A percentile compares a stretch with the other conserved stretches of the same genome.
phyloP scores from a whole-genome alignment of 2,888 invertebrate genomes.

The Allacma fusca region DNA sequence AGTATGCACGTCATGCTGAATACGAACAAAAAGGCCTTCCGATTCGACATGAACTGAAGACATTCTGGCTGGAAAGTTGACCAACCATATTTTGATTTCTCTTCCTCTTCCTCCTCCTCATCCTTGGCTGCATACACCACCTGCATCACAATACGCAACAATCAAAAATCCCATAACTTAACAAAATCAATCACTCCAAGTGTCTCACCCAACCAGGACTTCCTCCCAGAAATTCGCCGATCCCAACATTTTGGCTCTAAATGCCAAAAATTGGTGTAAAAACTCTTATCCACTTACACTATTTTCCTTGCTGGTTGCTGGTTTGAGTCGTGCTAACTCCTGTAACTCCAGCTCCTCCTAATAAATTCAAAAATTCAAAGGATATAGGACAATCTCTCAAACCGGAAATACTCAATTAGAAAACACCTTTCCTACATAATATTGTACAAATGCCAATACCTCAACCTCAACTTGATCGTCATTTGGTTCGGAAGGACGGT shows the following conservation, averaged over 20 bases:
- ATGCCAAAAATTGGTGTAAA: not conserved
- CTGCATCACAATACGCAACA: not conserved
- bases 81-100: conserved; percentile 32
- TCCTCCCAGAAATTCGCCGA: too few relatives aligned
- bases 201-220: not conserved
- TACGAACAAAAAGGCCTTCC: conserved; percentile 86
- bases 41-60: conserved; percentile 79
- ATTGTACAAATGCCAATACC: not conserved
- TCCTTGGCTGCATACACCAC: conserved; percentile 10
- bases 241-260: too few relatives aligned
- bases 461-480: conserved; percentile 16
- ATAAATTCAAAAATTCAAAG: not conserved
- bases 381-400: too few relatives aligned
- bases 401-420: too few relatives aligned
- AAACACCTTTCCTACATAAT: too few relatives aligned
- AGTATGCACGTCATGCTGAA: conserved; percentile 86
- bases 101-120: conserved; percentile 24
- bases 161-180: not conserved
- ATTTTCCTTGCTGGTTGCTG: not conserved
- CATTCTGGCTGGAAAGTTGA: conserved; percentile 69
- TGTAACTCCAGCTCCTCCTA: conserved; percentile 28
- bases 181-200: not conserved
- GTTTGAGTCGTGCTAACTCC: conserved; percentile 31
- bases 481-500: conserved; percentile 29
- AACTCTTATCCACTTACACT: not conserved